phyloP scores from a whole-genome alignment of 1,140 invertebrate species.

The Trichonephila inaurata region DNA sequence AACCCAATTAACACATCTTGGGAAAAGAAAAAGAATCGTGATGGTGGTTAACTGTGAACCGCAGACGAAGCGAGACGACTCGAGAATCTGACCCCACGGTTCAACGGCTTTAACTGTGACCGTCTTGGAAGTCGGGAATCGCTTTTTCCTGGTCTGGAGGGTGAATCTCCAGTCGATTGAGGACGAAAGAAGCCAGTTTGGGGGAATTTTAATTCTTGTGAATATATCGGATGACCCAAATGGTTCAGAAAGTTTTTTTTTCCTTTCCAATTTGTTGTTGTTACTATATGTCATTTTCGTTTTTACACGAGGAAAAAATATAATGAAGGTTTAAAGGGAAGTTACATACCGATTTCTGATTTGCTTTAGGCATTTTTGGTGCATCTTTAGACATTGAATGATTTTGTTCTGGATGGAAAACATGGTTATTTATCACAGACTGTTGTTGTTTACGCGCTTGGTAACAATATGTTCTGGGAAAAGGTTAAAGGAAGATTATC shows the following conservation, averaged over 20 bases:
- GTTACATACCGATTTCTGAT: background rate
- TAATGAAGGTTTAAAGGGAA: background rate
- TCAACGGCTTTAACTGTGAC: constrained; percentile 22
- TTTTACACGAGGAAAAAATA: background rate
- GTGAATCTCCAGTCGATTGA: background rate
- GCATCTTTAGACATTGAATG: background rate
- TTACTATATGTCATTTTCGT: background rate
- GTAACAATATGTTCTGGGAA: too few species aligned
- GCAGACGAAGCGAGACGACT: background rate
- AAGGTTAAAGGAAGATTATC: too few species aligned
- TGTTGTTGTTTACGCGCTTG: too few species aligned
- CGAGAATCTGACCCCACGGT: constrained; percentile 14
- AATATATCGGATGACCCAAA: background rate
- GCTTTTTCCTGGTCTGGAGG: constrained; percentile 2
- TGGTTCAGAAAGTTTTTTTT: background rate
- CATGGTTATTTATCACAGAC: too few species aligned
- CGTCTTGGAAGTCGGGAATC: background rate
- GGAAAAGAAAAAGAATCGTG: constrained; percentile 1
- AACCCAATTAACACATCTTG: constrained; percentile 29
- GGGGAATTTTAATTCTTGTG: constrained; percentile 1
- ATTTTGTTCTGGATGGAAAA: too few species aligned
- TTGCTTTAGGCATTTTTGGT: background rate
- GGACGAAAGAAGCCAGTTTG: background rate
- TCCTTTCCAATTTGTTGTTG: background rate
- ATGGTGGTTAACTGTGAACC: constrained; percentile 15